phyloP scores from a whole-genome alignment of 2,113 vertebrate species.

The Alectura lathami region DNA sequence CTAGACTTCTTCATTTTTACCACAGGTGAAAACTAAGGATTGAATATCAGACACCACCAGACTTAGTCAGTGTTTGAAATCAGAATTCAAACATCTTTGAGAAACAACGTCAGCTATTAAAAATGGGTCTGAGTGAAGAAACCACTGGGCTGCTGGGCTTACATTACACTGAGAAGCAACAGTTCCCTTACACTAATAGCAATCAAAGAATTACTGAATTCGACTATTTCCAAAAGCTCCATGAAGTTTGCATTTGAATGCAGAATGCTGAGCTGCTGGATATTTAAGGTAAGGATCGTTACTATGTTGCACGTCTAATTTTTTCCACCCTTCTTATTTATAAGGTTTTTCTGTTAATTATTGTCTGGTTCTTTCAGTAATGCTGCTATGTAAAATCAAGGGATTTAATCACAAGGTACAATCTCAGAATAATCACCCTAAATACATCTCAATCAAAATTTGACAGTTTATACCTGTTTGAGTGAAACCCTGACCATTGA shows the following conservation, averaged over 20 bases:
- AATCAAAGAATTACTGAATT: background rate
- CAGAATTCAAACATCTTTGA: background rate
- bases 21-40: background rate
- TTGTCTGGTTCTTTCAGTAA: background rate
- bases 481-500: background rate
- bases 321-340: background rate
- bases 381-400: background rate
- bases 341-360: background rate
- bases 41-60: background rate
- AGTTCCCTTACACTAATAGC: background rate
- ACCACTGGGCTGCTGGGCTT: fast-evolving
- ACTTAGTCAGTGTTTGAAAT: background rate
- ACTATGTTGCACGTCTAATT: background rate
- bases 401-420: background rate
- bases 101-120: background rate
- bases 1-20: background rate
- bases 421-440: background rate
- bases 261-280: background rate
- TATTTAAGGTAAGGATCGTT: background rate
- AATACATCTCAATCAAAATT: background rate
- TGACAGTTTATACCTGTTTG: no score
- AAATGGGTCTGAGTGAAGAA: background rate
- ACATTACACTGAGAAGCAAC: background rate
- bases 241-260: fast-evolving
- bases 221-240: background rate